Conservation (phyloP, 2,797 vertebrate genomes). For the Sebastes minor region DNA sequence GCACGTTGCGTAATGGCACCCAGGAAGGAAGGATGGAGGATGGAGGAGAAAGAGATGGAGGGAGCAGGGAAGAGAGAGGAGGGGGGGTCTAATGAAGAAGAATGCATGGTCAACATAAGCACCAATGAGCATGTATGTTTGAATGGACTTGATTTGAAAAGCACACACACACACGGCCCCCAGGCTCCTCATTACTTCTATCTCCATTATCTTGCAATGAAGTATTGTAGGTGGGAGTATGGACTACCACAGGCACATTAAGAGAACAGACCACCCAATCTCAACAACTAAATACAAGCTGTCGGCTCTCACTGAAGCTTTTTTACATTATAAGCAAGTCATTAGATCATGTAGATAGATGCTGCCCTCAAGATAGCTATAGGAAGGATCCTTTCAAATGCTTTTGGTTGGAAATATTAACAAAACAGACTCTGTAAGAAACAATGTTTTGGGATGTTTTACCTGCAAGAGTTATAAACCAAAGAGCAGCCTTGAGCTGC, state of each 20-base stretch:
- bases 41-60: not conserved
- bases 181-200: constrained; percentile 40
- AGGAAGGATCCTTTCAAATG: not conserved
- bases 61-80: not conserved
- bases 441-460: not conserved
- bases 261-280: constrained; percentile 41
- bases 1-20: constrained; percentile 58
- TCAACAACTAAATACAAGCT: not conserved
- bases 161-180: not conserved
- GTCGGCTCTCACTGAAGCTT: not conserved
- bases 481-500: not conserved
- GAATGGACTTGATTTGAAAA: constrained; percentile 27
- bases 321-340: not conserved
- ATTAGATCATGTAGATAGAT: not conserved
- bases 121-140: constrained; percentile 20
- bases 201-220: constrained; percentile 50
- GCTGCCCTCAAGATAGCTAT: not conserved
- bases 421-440: not conserved
- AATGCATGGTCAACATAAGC: constrained; percentile 29
- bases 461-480: not conserved
- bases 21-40: not conserved
- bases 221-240: constrained; percentile 25
- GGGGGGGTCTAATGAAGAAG: constrained; percentile 9
- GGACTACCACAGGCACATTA: constrained; percentile 22
- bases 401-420: not conserved